phyloP scores from a whole-genome alignment of 2,888 invertebrate species.

The Pollenia amentaria region DNA sequence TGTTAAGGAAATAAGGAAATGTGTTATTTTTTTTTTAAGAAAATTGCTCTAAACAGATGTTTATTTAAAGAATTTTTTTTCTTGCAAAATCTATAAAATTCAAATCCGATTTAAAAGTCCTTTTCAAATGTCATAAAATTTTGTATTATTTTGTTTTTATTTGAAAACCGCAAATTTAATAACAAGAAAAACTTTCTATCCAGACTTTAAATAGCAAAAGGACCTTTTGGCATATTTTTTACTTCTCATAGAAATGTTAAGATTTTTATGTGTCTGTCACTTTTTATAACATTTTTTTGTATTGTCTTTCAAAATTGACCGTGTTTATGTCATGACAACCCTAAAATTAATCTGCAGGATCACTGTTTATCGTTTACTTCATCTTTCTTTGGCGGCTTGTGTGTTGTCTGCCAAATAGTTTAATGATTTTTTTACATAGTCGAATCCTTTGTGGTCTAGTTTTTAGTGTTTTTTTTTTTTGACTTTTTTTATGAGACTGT shows the following conservation, averaged over 20 bases:
- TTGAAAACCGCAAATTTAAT: background rate
- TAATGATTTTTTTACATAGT: slow-evolving; percentile 11
- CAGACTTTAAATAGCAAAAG: background rate
- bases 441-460: slow-evolving; percentile 8
- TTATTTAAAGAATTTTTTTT: background rate
- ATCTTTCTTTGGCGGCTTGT: background rate
- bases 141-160: too few species aligned
- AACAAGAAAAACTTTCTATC: background rate
- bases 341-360: background rate
- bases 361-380: background rate
- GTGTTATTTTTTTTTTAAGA: background rate
- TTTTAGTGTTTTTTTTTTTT: background rate
- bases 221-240: background rate
- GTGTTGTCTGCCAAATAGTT: slow-evolving; percentile 20
- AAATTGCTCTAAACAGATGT: slow-evolving; percentile 17
- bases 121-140: too few species aligned
- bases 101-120: too few species aligned
- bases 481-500: background rate
- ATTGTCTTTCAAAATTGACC: slow-evolving; percentile 29
- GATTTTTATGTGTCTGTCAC: slow-evolving; percentile 34
- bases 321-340: slow-evolving; percentile 54
- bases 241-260: slow-evolving; percentile 15
- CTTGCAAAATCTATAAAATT: background rate
- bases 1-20: background rate
- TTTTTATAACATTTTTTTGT: background rate